Percentiles rank a stretch among this genome's conserved stretches.
phyloP scores from a whole-genome alignment of 2,113 vertebrate genomes.

The Vombatus ursinus region DNA sequence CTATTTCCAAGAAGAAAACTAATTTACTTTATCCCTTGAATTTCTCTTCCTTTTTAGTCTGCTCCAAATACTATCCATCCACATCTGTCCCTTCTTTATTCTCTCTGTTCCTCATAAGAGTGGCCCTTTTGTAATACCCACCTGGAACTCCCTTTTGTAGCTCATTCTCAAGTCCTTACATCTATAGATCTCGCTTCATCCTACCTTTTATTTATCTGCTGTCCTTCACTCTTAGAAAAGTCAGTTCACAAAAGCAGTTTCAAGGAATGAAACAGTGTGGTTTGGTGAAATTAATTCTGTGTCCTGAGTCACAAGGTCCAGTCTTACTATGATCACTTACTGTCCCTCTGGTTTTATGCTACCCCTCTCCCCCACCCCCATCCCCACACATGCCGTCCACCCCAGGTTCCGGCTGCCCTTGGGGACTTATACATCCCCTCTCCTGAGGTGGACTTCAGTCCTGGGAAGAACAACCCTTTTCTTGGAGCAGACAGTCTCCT shows the following conservation, averaged over 20 bases:
- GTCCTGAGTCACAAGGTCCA: background rate
- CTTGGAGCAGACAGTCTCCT: constrained; percentile 1
- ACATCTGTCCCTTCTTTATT: background rate
- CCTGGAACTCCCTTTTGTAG: background rate
- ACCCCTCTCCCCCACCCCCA: background rate
- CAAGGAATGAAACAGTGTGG: background rate
- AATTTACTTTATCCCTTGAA: background rate
- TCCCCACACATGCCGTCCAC: background rate
- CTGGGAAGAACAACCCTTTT: background rate
- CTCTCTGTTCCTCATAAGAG: background rate
- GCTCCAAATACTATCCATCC: background rate
- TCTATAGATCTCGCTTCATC: background rate
- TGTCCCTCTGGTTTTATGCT: background rate
- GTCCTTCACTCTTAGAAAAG: background rate
- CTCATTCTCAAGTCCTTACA: background rate
- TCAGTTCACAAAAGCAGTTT: background rate
- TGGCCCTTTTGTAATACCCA: background rate
- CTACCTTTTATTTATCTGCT: background rate
- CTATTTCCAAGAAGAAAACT: background rate
- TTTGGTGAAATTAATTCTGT: background rate
- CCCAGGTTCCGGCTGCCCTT: background rate
- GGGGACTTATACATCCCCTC: background rate
- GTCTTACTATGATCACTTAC: background rate
- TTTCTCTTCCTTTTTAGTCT: background rate
- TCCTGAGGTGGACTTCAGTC: background rate